A percentile compares a stretch with the other conserved stretches of the same genome.
phyloP scores from a whole-genome alignment of 2,888 invertebrate genomes.

The Yponomeuta sedellus region DNA sequence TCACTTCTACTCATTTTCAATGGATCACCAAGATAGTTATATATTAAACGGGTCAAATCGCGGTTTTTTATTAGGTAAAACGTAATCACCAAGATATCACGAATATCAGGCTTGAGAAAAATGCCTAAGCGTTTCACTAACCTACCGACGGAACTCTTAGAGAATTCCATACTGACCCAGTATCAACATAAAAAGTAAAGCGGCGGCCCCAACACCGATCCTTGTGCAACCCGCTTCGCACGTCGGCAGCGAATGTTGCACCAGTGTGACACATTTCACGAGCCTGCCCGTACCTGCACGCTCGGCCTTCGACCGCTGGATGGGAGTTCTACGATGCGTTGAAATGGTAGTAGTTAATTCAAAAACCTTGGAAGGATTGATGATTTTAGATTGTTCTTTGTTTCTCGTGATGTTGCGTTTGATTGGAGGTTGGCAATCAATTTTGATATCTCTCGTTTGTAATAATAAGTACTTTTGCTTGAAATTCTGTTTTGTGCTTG shows the following conservation, averaged over 20 bases:
- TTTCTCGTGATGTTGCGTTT: too few species aligned
- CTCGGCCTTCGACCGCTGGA: constrained; percentile 31
- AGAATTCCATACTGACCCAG: background rate
- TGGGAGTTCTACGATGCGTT: background rate
- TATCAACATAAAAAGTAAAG: constrained; percentile 7
- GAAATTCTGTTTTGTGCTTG: too few species aligned
- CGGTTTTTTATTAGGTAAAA: too few species aligned
- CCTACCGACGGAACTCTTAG: background rate
- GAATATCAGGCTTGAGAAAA: too few species aligned
- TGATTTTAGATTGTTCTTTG: background rate
- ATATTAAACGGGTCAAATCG: too few species aligned
- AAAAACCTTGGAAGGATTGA: background rate
- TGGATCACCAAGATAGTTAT: too few species aligned
- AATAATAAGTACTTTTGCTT: too few species aligned
- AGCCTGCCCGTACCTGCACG: constrained; percentile 59
- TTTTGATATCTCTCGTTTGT: too few species aligned
- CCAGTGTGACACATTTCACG: constrained; percentile 69
- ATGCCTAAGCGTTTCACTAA: background rate
- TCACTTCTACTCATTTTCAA: too few species aligned
- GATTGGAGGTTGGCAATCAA: too few species aligned
- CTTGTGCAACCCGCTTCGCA: constrained; percentile 70
- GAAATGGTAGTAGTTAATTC: background rate
- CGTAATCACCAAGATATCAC: too few species aligned
- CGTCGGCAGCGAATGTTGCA: constrained; percentile 69
- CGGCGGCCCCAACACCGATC: constrained; percentile 38